Evolutionary conservation across 1,140 invertebrate genomes (phyloP).

Genomic region (Drosophila lowei): DNA sequence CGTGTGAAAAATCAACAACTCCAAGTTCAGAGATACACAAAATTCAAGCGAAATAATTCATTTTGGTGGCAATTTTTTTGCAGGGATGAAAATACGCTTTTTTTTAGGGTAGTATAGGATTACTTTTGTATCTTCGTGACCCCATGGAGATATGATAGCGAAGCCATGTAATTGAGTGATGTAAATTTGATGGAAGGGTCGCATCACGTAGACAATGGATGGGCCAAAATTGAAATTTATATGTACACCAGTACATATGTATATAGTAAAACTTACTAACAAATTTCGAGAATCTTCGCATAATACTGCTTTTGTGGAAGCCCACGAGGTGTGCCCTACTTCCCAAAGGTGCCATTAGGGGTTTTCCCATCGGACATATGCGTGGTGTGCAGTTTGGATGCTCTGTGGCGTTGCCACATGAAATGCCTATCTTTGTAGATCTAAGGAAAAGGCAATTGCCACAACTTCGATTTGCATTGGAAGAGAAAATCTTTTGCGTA

Average conservation of each 20-base stretch:
- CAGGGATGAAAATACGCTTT: constrained; percentile 1
- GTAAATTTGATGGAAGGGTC: constrained; percentile 53
- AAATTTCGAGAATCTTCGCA: too few species aligned
- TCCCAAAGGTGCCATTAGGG: too few species aligned
- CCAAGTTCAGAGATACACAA: constrained; percentile 3
- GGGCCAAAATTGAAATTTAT: constrained; percentile 46
- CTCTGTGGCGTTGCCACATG: too few species aligned
- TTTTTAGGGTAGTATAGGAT: constrained; percentile 7
- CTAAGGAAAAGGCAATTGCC: background rate
- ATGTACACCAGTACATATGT: background rate
- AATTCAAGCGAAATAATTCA: constrained; percentile 32
- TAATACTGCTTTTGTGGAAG: too few species aligned
- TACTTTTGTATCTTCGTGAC: background rate
- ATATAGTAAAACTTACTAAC: too few species aligned
- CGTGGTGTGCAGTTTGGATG: too few species aligned
- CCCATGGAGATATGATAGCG: background rate
- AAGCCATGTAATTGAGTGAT: constrained; percentile 47
- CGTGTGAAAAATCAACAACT: constrained; percentile 31
- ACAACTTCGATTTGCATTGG: constrained; percentile 23
- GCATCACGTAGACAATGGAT: constrained; percentile 48
- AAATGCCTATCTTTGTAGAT: background rate
- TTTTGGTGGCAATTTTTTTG: constrained; percentile 5
- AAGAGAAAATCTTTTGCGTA: background rate
- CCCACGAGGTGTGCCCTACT: too few species aligned
- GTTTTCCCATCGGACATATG: too few species aligned